Base-by-base conservation (phyloP, 2,113 vertebrate species). In the Bufo gargarizans region DNA sequence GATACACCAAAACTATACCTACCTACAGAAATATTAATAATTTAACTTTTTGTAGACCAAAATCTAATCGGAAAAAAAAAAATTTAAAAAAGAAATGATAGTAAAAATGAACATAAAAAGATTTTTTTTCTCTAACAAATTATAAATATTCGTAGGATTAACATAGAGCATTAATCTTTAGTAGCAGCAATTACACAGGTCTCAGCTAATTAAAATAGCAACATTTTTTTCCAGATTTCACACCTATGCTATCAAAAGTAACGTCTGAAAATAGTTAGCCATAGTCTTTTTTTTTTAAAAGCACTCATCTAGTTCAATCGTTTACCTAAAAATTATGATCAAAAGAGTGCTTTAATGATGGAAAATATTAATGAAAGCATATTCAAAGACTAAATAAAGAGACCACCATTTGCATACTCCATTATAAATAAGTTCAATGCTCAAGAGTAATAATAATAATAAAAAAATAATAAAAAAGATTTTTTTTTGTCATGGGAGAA, bases 241-340 rank as follows among this genome's bases (percentile, higher is more conserved):
- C 47, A 69, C 47, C 10, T 61, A 45, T 65, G 59, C 59, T 53
- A 22, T 67, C 10, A 45, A 82, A 82, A 61, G 19, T 59, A 17
- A 81, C 47, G 43, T 12, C 59, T 82, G 80, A 82, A 12, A 22
- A 82, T 6, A 49, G 20, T 82, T 7, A 63, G 8, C 14, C 56
- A 4, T 63, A n/a, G n/a, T 50, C 19, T n/a, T 9, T 3, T 19
- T 6, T 5, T 49, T 2, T 49, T 0, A 76, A 76, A 19, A 49
- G 11, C 45, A 83, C 20, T 83, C 43, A 59, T 61, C 56, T 85
- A 74, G 22, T 71, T 85, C n/a, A 85, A 33, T 76, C 43, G 19
- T 77, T 76, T 77, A 85, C 69, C 69, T 85, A 77, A 77, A 74
- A 85, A 77, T 59, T 85, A 85, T 61, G 84, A 85, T 85, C 84